These are phyloP conservation scores for Protobothrops mucrosquamatus DNA, from an alignment of 2,113 vertebrate species.

Conservation along the genomic window DNA sequence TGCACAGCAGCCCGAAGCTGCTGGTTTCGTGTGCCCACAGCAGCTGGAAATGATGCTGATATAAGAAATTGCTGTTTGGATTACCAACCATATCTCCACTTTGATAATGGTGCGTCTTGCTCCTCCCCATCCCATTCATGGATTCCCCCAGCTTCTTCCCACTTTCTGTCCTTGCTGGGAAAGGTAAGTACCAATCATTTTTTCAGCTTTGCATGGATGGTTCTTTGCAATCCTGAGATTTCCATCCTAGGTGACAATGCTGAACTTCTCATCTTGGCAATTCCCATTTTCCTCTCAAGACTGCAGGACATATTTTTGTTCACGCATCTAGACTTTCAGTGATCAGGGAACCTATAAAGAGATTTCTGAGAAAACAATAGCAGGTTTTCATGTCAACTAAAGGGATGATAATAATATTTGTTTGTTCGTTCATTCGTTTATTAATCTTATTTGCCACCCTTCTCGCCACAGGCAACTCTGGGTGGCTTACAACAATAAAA, in stretches of 20 bases:
- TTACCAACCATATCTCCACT: background rate
- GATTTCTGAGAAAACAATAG: background rate
- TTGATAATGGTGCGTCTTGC: background rate
- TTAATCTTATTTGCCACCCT: background rate
- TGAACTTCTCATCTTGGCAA: background rate
- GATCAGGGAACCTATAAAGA: background rate
- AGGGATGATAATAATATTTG: background rate
- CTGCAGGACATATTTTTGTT: background rate
- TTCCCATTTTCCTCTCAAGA: background rate
- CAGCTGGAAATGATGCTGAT: background rate
- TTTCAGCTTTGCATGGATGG: background rate
- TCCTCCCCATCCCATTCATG: background rate
- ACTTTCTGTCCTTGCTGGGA: background rate
- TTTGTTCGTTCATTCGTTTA: background rate
- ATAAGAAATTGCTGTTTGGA: background rate
- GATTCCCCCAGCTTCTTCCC: background rate
- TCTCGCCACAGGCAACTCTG: background rate
- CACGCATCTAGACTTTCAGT: background rate
- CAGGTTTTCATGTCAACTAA: background rate
- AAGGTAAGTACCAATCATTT: background rate
- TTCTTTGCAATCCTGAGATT: background rate
- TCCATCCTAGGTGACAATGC: background rate
- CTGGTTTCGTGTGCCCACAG: background rate
- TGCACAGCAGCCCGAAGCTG: background rate
- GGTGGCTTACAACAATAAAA: background rate